These are phyloP conservation scores for Ranitomeya imitator DNA, from an alignment of 2,113 vertebrate genomes.

Conservation along the genomic window DNA sequence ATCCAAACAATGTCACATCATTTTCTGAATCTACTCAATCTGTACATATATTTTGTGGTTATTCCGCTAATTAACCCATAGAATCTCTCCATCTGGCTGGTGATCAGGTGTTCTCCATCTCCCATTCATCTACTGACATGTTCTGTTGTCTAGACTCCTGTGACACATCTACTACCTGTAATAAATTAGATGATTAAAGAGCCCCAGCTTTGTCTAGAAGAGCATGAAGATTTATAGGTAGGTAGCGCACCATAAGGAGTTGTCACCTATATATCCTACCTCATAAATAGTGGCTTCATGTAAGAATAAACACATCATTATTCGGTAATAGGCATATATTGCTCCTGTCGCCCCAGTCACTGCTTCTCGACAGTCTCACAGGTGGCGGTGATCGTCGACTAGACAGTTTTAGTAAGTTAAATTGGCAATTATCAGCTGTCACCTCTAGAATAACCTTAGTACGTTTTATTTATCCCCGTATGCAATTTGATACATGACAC, in stretches of 20 bases:
- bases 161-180: background rate
- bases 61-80: background rate
- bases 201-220: background rate
- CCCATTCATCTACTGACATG: background rate
- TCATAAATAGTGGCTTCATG: background rate
- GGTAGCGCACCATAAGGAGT: background rate
- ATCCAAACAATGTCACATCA: too few relatives aligned
- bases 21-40: too few relatives aligned
- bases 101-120: background rate
- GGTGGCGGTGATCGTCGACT: slow-evolving; percentile 59
- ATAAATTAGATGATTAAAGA: slow-evolving; percentile 18
- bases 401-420: slow-evolving; percentile 58
- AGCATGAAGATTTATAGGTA: background rate
- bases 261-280: background rate
- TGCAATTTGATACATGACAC: slow-evolving; percentile 56
- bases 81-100: background rate
- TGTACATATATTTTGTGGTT: background rate
- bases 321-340: background rate
- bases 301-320: slow-evolving; percentile 20
- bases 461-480: slow-evolving; percentile 63
- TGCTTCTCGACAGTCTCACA: slow-evolving; percentile 34
- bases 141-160: background rate
- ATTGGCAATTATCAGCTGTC: slow-evolving; percentile 67
- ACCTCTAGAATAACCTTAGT: slow-evolving; percentile 61
- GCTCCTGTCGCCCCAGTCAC: background rate